Base-by-base conservation (phyloP, 1,140 invertebrate genomes). In the Agrypnia vestita region DNA sequence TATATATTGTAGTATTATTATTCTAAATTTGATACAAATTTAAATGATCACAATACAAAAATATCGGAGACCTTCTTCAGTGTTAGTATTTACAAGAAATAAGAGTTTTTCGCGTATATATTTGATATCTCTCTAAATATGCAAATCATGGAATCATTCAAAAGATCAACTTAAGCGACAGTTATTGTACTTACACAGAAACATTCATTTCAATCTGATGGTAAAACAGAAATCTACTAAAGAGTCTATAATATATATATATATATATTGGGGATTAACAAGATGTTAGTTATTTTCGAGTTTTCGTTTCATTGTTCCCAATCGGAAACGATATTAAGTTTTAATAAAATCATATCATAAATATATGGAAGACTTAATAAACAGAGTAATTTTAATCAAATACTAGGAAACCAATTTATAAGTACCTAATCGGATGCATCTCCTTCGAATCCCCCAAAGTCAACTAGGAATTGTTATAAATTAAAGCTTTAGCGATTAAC, bases 21-120 rank as follows among this genome's bases (percentile, higher is more conserved):
- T 19, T 71, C 17, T 71, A 71, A 71, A 71, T 71, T 71, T 71
- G 67, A 71, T 71, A 71, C 67, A 71, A 71, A 71, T 71, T 71
- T 71, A 71, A 71, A 71, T 47, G 64, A 69, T 71, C 67, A 71
- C 67, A 71, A 21, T 71, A 71, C 47, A 71, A 71, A 71, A 71
- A 71, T 71, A 71, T 71, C 46, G 25, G 46, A 49, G 19, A 71
- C 49, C 44, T 53, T 71, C 25, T 71, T 51, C 47, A 71, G 21
- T 35, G 51, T 71, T 71, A 13, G 51, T 64, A 64, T 71, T 69
- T 69, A 71, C 46, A 71, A 67, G 0, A 71, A 12, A 25, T 51
- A 51, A 21, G 0, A 62, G 11, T 62, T 19, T 62, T 35, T 51
- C 49, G 8, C 11, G 49, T 51, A 51, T 13, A 35, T 35, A 35